Conservation (phyloP, 2,113 vertebrate species). For the Micronycteris hirsuta region DNA sequence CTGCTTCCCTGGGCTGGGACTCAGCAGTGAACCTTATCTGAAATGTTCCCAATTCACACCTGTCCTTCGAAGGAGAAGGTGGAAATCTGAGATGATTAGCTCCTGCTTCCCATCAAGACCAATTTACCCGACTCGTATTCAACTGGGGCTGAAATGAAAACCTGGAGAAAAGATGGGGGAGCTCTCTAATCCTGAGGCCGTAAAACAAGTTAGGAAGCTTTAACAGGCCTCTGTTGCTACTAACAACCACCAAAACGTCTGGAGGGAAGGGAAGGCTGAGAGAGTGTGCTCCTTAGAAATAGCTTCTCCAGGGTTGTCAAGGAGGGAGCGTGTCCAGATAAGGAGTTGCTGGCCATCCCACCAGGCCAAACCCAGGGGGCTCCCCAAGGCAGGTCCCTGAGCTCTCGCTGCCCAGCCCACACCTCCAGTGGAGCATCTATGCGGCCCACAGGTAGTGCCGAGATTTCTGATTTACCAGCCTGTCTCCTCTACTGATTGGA, state of each 20-base stretch:
- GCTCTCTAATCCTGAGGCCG: neutral
- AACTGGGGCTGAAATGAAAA: neutral
- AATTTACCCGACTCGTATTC: neutral
- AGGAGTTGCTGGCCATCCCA: too few species aligned
- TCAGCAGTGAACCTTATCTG: neutral
- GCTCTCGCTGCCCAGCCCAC: rapidly evolving
- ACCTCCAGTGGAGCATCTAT: rapidly evolving
- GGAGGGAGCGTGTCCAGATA: neutral
- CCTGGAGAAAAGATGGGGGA: neutral
- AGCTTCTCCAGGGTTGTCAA: rapidly evolving
- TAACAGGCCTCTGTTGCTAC: neutral
- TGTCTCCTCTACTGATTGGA: neutral
- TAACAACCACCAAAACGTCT: neutral
- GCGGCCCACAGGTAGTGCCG: rapidly evolving
- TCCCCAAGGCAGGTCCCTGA: neutral
- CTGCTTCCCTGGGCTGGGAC: neutral
- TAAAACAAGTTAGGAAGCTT: neutral
- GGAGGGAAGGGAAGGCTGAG: neutral
- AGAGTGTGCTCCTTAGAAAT: neutral
- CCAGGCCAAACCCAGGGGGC: neutral
- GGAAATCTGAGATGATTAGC: neutral
- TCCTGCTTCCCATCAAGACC: neutral
- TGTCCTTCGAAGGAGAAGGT: neutral
- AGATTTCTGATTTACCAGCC: too few species aligned
- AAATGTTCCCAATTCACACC: neutral